Percentiles rank a stretch among this genome's conserved stretches.
phyloP scores from a whole-genome alignment of 2,888 invertebrate species.

The Pollenia griseotomentosa region DNA sequence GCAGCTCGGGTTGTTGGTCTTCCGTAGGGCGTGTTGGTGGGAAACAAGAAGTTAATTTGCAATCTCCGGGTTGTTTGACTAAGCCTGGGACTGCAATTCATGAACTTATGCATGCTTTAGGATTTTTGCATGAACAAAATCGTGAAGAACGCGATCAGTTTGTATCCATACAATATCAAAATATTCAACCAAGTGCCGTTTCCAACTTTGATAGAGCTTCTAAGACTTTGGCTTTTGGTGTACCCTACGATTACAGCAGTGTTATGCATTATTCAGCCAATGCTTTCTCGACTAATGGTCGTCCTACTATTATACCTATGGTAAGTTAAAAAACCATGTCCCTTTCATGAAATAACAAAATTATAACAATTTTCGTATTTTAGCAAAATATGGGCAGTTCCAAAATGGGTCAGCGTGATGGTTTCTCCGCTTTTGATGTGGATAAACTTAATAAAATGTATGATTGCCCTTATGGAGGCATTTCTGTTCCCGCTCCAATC shows the following conservation, averaged over 20 bases:
- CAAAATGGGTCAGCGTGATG: constrained; percentile 90
- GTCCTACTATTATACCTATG: constrained; percentile 89
- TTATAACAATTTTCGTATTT: not conserved
- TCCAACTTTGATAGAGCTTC: constrained; percentile 89
- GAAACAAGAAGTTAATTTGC: constrained; percentile 88
- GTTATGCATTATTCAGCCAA: constrained; percentile 93
- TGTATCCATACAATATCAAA: constrained; percentile 88
- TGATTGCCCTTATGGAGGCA: constrained; percentile 84
- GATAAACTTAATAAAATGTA: constrained; percentile 91
- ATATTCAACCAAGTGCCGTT: constrained; percentile 88
- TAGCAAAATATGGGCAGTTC: constrained; percentile 81
- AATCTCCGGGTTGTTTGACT: constrained; percentile 89
- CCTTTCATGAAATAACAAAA: not conserved
- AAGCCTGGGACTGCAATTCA: constrained; percentile 90
- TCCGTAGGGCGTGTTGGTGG: constrained; percentile 90
- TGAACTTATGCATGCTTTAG: constrained; percentile 91
- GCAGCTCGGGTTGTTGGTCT: constrained; percentile 92
- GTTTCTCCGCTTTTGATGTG: constrained; percentile 89
- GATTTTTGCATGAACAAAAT: constrained; percentile 93
- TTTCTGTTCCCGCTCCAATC: constrained; percentile 34
- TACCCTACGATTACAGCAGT: constrained; percentile 91
- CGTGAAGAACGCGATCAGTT: constrained; percentile 90
- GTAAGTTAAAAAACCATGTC: constrained; percentile 83
- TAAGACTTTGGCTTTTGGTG: constrained; percentile 87
- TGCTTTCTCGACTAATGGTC: constrained; percentile 90